Percentiles rank a stretch among this genome's conserved stretches.
These are phyloP conservation scores for Channa maculata DNA, from an alignment of 2,113 vertebrate genomes.

Conservation along the genomic window DNA sequence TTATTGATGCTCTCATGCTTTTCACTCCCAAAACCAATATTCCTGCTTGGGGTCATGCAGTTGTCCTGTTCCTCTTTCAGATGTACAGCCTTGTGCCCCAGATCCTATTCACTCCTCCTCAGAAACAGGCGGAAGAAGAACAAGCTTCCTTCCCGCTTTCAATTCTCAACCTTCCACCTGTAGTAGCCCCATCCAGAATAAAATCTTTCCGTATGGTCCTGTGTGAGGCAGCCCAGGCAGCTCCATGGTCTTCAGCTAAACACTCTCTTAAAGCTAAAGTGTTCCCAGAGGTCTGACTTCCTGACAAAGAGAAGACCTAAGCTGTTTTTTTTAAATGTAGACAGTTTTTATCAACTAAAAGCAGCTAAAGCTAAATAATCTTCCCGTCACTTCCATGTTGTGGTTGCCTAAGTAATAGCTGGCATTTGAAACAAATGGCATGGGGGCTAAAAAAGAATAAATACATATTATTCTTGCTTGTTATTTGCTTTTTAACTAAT, in stretches of 20 bases:
- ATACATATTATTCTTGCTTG: conserved; percentile 34
- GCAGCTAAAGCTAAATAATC: not conserved
- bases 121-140: conserved; percentile 44
- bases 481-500: conserved; percentile 62
- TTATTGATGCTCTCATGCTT: conserved; percentile 74
- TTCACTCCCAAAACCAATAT: conserved; percentile 64
- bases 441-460: conserved; percentile 19
- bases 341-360: not conserved
- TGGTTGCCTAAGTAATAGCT: not conserved
- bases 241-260: conserved; percentile 65
- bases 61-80: conserved; percentile 78
- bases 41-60: conserved; percentile 59
- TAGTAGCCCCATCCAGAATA: conserved; percentile 36
- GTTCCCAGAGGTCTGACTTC: conserved; percentile 66
- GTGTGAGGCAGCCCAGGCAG: conserved; percentile 62
- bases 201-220: conserved; percentile 63
- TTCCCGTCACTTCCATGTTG: not conserved
- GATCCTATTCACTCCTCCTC: conserved; percentile 78
- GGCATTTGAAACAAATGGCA: conserved; percentile 21
- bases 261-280: conserved; percentile 71
- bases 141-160: conserved; percentile 49
- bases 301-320: not conserved
- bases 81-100: conserved; percentile 82
- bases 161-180: conserved; percentile 39
- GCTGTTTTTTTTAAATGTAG: not conserved